These are phyloP conservation scores for Synaphobranchus kaupii DNA, from an alignment of 2,797 vertebrate genomes.

Conservation along the genomic window DNA sequence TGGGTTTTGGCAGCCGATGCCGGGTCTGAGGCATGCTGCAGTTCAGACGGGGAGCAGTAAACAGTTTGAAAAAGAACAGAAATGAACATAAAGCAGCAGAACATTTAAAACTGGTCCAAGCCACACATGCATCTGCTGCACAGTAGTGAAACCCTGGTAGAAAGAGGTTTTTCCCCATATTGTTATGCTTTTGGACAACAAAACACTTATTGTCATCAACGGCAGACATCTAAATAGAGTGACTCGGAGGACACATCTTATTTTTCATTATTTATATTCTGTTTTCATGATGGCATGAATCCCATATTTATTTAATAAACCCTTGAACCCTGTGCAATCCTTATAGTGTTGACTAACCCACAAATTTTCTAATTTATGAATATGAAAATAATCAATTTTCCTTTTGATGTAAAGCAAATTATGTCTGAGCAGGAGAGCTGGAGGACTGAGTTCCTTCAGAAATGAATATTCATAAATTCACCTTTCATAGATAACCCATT, in stretches of 20 bases:
- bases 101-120: conserved; percentile 14
- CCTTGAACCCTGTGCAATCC: background rate
- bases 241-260: background rate
- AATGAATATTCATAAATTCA: background rate
- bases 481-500: background rate
- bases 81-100: conserved; percentile 13
- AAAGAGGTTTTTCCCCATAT: conserved; percentile 14
- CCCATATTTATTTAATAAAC: background rate
- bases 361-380: too few relatives aligned
- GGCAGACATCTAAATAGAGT: background rate
- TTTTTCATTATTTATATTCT: background rate
- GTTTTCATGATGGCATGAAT: background rate
- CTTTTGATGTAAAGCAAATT: too few relatives aligned
- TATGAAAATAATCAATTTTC: too few relatives aligned
- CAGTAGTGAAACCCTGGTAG: background rate
- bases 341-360: background rate
- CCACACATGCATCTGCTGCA: background rate
- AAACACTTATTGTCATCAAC: conserved; percentile 13
- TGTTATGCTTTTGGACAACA: background rate
- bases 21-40: conserved; percentile 6
- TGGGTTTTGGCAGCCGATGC: conserved; percentile 30
- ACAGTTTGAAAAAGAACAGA: conserved; percentile 22
- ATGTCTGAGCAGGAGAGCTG: too few relatives aligned
- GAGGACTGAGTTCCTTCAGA: background rate
- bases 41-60: conserved; percentile 19